Conservation (phyloP, 2,797 vertebrate genomes). For the Danio kyathit region DNA sequence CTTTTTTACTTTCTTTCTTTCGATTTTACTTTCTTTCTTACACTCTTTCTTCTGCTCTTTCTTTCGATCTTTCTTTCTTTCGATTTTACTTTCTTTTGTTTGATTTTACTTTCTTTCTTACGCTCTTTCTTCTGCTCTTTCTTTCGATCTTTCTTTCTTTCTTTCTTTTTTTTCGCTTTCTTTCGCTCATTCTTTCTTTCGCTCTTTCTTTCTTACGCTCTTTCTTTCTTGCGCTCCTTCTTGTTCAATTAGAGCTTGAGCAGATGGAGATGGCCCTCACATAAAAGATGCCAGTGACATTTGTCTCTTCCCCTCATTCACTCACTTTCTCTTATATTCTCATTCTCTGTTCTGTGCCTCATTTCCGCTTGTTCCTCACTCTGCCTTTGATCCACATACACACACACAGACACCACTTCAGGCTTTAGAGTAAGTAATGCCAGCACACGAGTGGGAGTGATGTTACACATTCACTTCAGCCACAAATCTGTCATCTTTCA, state of each 20-base stretch:
- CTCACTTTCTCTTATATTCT: constrained; percentile 33
- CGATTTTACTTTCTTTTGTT: too few species aligned
- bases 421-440: constrained; percentile 40
- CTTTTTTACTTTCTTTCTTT: too few species aligned
- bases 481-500: constrained; percentile 46
- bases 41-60: too few species aligned
- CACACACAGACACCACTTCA: constrained; percentile 42
- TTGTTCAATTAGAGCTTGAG: constrained; percentile 70
- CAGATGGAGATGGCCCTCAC: constrained; percentile 69
- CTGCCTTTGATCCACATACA: constrained; percentile 16
- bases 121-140: too few species aligned
- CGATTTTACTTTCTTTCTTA: too few species aligned
- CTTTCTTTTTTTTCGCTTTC: too few species aligned
- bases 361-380: constrained; percentile 11
- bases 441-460: constrained; percentile 43
- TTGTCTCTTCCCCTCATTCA: constrained; percentile 63
- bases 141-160: too few species aligned
- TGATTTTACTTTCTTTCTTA: too few species aligned
- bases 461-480: constrained; percentile 50
- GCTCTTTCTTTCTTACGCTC: constrained; percentile 55
- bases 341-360: neutral
- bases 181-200: too few species aligned
- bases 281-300: constrained; percentile 62
- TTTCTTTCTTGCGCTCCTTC: constrained; percentile 38
- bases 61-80: too few species aligned